A percentile compares a stretch with the other conserved stretches of the same genome.
Evolutionary conservation across 2,888 invertebrate genomes (phyloP).

Genomic region (Chymomyza caudatula): DNA sequence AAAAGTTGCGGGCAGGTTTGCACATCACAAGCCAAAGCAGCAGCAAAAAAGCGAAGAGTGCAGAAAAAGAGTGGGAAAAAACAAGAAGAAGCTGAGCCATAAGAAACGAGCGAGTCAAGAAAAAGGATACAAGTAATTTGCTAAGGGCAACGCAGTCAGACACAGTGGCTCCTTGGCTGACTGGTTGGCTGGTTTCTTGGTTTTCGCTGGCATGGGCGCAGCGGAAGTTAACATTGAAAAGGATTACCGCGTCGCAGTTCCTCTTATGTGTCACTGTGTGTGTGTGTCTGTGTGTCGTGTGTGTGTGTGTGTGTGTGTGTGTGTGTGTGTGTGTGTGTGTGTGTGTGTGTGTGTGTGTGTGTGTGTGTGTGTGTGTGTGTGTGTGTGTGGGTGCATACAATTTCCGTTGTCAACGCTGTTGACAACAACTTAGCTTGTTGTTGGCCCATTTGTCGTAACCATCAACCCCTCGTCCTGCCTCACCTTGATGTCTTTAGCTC

Average conservation of each 20-base stretch:
- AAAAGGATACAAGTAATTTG: constrained; percentile 72
- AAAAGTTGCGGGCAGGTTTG: constrained; percentile 54
- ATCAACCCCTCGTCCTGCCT: constrained; percentile 35
- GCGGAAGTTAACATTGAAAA: constrained; percentile 72
- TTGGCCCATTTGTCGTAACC: neutral
- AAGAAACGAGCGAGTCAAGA: constrained; percentile 57
- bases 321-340: neutral
- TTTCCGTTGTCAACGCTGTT: neutral
- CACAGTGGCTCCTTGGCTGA: neutral
- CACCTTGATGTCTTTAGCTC: constrained; percentile 43
- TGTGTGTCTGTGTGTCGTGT: neutral
- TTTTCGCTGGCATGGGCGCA: constrained; percentile 33
- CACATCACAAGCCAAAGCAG: constrained; percentile 1
- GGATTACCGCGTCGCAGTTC: constrained; percentile 58
- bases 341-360: neutral
- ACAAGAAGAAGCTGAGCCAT: neutral
- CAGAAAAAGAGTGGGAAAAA: constrained; percentile 7
- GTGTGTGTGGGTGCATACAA: neutral
- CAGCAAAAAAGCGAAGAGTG: constrained; percentile 10
- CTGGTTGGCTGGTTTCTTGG: neutral
- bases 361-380: neutral
- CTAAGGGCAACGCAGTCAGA: constrained; percentile 49
- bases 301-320: neutral
- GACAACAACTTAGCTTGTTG: neutral
- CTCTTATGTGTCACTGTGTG: neutral